Base-by-base conservation (phyloP, 2,888 invertebrate genomes). In the Cephus sareptanus region DNA sequence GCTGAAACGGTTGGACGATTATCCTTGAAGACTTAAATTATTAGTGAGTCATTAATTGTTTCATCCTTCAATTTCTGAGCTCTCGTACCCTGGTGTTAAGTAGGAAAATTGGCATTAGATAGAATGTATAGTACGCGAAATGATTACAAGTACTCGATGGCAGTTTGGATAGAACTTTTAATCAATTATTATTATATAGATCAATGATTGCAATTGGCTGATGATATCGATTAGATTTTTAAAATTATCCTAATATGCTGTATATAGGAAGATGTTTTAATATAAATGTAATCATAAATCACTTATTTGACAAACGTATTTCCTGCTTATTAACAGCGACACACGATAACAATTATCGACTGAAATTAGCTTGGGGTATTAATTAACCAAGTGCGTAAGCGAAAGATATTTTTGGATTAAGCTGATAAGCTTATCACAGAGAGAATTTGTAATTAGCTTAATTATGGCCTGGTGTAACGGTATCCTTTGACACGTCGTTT, bases 381-480 rank as follows among this genome's bases (percentile, higher is more conserved):
- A 56, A 56, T 23, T 56, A 56, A 23, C 23, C 23, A 23, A 9
- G 23, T 56, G 56, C 56, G 56, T 56, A 23, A 56, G 56, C 6
- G 23, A 56, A 56, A 56, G 56, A 56, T 56, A 56, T 56, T 56
- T 56, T 56, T 23, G 23, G 15, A 56, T 23, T 56, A 23, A 2
- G 9, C 15, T 56, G 56, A 56, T 56, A 56, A 56, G 56, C 23
- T 56, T 56, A 56, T 56, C 56, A 56, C 73, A 33, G 73, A 76
- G 71, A 76, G 23, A 77, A 74, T 69, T 37, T 31, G 69, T 80
- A 80, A 82, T 80, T 69, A 79, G 80, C 77, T 80, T 79, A 79
- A 79, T 79, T 81, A 74, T 34, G 40, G 15, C 31, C 34, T 78
- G 40, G 30, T 75, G 40, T 77, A 12, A 33, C 75, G 77, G 56